phyloP scores from a whole-genome alignment of 2,888 invertebrate species.

The Halictus quadricinctus region DNA sequence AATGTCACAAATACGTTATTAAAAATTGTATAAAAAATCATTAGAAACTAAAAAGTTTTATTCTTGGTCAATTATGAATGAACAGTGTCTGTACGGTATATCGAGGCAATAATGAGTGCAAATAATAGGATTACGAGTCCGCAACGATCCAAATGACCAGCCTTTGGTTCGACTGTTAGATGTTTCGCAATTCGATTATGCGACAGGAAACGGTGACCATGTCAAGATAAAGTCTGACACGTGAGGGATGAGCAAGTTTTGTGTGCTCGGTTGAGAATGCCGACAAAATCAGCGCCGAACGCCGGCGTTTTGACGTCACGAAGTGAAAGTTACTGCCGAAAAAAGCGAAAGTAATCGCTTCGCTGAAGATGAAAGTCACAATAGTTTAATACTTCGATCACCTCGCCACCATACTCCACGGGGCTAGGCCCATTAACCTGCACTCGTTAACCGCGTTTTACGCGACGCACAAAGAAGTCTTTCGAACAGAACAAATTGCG shows the following conservation, averaged over 20 bases:
- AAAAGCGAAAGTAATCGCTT: constrained; percentile 36
- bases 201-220: neutral
- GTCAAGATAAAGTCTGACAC: neutral
- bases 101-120: neutral
- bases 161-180: neutral
- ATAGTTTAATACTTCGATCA: neutral
- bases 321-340: constrained; percentile 48
- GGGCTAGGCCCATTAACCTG: neutral
- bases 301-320: constrained; percentile 2
- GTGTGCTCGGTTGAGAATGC: neutral
- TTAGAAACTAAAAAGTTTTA: neutral
- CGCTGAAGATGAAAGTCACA: constrained; percentile 50
- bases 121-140: neutral
- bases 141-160: neutral
- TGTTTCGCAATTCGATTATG: neutral
- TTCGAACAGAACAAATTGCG: neutral
- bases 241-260: neutral
- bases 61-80: too few species aligned
- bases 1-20: neutral
- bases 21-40: neutral
- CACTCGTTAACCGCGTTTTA: neutral
- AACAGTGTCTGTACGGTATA: neutral
- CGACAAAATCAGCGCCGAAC: constrained; percentile 1
- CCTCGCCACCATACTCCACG: neutral
- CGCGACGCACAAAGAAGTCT: neutral